A percentile compares a stretch with the other conserved stretches of the same genome.
Conservation (phyloP, 2,888 invertebrate genomes). For the Molorchus minor region DNA sequence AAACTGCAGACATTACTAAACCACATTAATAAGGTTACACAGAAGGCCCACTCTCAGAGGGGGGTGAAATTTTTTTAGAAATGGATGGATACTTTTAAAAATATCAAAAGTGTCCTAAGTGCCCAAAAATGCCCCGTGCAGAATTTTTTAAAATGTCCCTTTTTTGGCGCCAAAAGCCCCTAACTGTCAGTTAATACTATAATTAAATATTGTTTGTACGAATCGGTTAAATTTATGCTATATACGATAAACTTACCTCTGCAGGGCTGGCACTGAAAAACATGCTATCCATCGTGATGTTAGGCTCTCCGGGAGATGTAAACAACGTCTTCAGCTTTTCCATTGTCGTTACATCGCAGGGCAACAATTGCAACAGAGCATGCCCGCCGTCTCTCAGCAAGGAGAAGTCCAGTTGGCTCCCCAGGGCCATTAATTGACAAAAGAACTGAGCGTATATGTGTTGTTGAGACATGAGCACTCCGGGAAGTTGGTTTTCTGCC, state of each 20-base stretch:
- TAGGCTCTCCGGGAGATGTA: constrained; percentile 58
- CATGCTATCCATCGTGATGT: constrained; percentile 68
- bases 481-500: constrained; percentile 89
- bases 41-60: too few species aligned
- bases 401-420: constrained; percentile 81
- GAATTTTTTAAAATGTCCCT: too few species aligned
- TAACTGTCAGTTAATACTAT: too few species aligned
- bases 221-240: too few species aligned
- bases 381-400: constrained; percentile 86
- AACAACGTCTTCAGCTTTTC: constrained; percentile 69
- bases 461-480: constrained; percentile 87
- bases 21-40: too few species aligned
- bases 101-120: too few species aligned
- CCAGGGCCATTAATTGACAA: constrained; percentile 87
- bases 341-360: constrained; percentile 69
- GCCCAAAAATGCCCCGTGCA: too few species aligned
- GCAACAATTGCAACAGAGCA: constrained; percentile 80
- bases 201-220: too few species aligned
- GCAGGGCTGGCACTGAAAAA: constrained; percentile 78
- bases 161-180: too few species aligned
- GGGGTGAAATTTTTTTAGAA: too few species aligned
- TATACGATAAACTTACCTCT: constrained; percentile 71
- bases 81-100: too few species aligned
- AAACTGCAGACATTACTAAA: neutral
- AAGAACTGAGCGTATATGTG: constrained; percentile 82